Conservation (phyloP, 2,888 invertebrate genomes). For the Pilophorus perplexus region DNA sequence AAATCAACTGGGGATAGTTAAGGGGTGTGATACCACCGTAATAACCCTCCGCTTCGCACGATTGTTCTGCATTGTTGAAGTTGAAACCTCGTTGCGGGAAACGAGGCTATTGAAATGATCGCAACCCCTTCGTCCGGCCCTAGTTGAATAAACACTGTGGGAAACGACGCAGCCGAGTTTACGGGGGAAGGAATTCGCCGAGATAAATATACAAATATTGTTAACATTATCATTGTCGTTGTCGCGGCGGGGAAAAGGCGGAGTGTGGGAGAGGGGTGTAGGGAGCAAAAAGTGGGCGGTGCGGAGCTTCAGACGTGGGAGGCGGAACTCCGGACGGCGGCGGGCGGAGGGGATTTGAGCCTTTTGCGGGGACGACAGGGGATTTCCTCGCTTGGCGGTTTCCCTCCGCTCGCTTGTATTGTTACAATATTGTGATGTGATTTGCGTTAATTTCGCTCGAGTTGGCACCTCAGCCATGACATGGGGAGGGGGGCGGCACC, state of each 20-base stretch:
- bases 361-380: not conserved
- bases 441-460: conserved; percentile 44
- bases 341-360: conserved; percentile 4
- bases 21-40: not conserved
- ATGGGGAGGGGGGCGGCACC: not conserved
- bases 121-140: not conserved
- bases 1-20: not conserved
- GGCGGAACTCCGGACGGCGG: conserved; percentile 3
- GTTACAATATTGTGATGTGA: conserved; percentile 47
- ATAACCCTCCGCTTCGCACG: not conserved
- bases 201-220: conserved; percentile 42
- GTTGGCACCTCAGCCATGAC: conserved; percentile 4
- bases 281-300: conserved; percentile 2
- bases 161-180: not conserved
- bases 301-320: conserved; percentile 1
- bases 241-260: too few species aligned
- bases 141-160: not conserved
- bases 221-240: conserved; percentile 43
- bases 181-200: not conserved
- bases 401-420: conserved; percentile 26
- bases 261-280: not conserved
- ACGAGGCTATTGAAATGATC: too few species aligned
- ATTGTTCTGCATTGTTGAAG: too few species aligned
- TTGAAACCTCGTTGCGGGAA: too few species aligned
- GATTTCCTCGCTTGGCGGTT: conserved; percentile 28